These are phyloP conservation scores for Gymnocheta viridis DNA, from an alignment of 2,888 invertebrate species.

Conservation along the genomic window DNA sequence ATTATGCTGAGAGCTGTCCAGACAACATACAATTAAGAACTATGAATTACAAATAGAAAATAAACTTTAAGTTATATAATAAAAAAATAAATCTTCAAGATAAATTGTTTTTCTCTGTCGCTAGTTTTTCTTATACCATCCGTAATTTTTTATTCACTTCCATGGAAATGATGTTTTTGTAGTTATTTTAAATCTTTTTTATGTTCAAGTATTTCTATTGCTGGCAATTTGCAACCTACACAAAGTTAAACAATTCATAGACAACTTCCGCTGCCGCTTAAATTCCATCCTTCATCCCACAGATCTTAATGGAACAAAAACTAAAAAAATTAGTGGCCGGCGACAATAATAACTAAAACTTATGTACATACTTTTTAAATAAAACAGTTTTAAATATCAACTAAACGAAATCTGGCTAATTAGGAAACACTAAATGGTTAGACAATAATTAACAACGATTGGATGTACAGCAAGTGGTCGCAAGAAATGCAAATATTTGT, in stretches of 20 bases:
- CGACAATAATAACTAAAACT: slow-evolving; percentile 60
- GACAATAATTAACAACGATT: not conserved
- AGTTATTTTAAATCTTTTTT: slow-evolving; percentile 16
- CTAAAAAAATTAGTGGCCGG: slow-evolving; percentile 27
- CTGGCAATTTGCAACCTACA: not conserved
- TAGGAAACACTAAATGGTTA: slow-evolving; percentile 38
- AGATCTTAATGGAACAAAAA: slow-evolving; percentile 21
- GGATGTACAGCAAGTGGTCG: not conserved
- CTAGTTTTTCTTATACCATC: slow-evolving; percentile 28
- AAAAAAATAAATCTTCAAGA: slow-evolving; percentile 59
- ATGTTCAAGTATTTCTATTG: not conserved
- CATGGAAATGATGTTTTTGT: slow-evolving; percentile 26
- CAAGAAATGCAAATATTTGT: not conserved
- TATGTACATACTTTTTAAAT: slow-evolving; percentile 18
- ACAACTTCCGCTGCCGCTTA: slow-evolving; percentile 6
- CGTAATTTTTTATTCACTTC: slow-evolving; percentile 30
- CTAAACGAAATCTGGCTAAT: slow-evolving; percentile 26
- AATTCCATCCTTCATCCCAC: not conserved
- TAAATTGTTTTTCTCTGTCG: slow-evolving; percentile 78
- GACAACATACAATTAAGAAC: not conserved
- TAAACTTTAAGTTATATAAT: slow-evolving; percentile 33
- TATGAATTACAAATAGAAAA: slow-evolving; percentile 35
- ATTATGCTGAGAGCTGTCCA: slow-evolving; percentile 5
- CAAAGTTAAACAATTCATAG: not conserved
- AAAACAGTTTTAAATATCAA: slow-evolving; percentile 9